Evolutionary conservation across 1,140 invertebrate genomes (phyloP), one percentile per base, ranked within the genome.

Genomic region (Chironomus tepperi): DNA sequence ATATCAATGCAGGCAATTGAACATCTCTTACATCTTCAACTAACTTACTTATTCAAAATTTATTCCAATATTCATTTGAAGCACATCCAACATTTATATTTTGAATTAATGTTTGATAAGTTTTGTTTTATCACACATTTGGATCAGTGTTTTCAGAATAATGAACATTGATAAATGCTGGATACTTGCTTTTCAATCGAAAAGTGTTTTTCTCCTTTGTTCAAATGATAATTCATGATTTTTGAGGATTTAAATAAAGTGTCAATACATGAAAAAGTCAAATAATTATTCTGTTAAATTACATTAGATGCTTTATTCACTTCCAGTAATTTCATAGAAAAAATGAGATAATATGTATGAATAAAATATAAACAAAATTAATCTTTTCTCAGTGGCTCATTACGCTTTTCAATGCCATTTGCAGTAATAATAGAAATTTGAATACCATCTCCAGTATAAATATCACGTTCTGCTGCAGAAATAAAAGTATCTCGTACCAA

Each of bases 401-500:
- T 85, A 74, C 90, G 88, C 76, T 88, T 86, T 75, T 88, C 85
- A 74, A 96, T 88, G 0, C 95, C 96, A 84, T 93, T 91, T 77
- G 93, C 93, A 24, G 95, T 97, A 74, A 99, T 93, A 75, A 98
- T 89, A 76, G 94, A 90, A 76, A 99, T 92, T 42, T 87, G 83
- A 77, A 99, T 89, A 73, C 89, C 89, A 86, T 99, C 98, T 75
- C 98, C 98, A 79, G 95, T 98, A 79, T 96, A 93, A 77, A 98
- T 98, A 81, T 99, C 97, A 82, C 98, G 88, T 81, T 99, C 98
- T 74, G 97, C 93, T 47, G 97, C 96, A 74, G 96, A 96, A 76
- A 96, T 96, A 80, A 99, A 99, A 0, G 93, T 92, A 86, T 99
- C 98, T 79, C 96, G 97, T 2, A 98, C 84, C 15, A 99, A 84